Evolutionary conservation across 2,113 vertebrate genomes (phyloP).

Genomic region (Hystrix brachyura): DNA sequence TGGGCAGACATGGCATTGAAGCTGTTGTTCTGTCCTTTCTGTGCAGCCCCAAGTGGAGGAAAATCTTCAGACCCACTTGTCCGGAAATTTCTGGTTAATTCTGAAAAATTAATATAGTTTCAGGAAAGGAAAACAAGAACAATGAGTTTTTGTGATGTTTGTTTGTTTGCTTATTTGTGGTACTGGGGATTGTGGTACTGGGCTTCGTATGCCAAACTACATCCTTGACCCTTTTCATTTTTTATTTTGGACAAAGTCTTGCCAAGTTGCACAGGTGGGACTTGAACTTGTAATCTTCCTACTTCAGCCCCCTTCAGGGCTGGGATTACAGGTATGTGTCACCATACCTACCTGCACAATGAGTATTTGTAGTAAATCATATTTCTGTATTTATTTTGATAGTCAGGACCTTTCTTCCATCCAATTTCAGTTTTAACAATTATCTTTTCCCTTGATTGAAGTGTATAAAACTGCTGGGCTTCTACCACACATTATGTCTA

Average conservation of each 20-base stretch:
- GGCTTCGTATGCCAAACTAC: background rate
- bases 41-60: background rate
- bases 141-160: background rate
- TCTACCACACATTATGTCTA: background rate
- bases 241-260: background rate
- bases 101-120: background rate
- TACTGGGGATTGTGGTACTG: background rate
- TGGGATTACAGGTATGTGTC: background rate
- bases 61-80: background rate
- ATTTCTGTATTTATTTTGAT: slow-evolving; percentile 4
- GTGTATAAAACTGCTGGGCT: background rate
- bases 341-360: background rate
- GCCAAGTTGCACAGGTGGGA: background rate
- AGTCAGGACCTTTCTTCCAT: too few species aligned
- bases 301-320: background rate
- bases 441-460: background rate
- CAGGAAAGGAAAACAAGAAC: background rate
- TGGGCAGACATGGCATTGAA: rapidly evolving
- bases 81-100: background rate
- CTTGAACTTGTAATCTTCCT: background rate
- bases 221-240: background rate
- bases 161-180: background rate
- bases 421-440: background rate
- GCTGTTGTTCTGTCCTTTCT: background rate
- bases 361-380: background rate